phyloP scores from a whole-genome alignment of 2,888 invertebrate genomes.

The Theretra japonica region DNA sequence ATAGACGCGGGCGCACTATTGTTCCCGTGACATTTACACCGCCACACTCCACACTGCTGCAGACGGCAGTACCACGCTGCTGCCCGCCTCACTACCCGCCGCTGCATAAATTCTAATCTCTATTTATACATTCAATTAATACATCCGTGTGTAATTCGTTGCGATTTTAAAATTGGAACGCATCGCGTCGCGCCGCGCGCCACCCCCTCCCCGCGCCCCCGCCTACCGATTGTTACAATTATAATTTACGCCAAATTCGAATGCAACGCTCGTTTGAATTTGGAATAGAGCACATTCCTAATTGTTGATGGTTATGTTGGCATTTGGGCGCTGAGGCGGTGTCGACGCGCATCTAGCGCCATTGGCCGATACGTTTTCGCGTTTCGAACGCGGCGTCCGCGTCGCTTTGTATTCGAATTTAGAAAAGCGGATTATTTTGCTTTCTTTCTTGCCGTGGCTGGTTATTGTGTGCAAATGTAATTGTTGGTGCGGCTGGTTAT shows the following conservation, averaged over 20 bases:
- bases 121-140: conserved; percentile 69
- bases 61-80: conserved; percentile 33
- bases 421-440: conserved; percentile 76
- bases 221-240: conserved; percentile 48
- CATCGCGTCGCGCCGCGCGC: conserved; percentile 28
- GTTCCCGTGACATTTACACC: conserved; percentile 81
- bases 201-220: neutral
- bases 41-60: conserved; percentile 76
- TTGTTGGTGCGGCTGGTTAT: conserved; percentile 72
- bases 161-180: conserved; percentile 28
- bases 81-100: conserved; percentile 70
- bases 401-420: conserved; percentile 81
- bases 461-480: conserved; percentile 82
- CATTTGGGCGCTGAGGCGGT: conserved; percentile 61
- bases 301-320: conserved; percentile 73
- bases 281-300: conserved; percentile 78
- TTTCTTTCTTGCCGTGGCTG: conserved; percentile 69
- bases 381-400: conserved; percentile 65
- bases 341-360: conserved; percentile 68
- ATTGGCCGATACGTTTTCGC: conserved; percentile 76
- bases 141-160: conserved; percentile 57
- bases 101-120: conserved; percentile 67
- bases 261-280: conserved; percentile 67
- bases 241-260: conserved; percentile 69
- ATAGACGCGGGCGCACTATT: conserved; percentile 78